Percentiles rank a stretch among this genome's conserved stretches.
Conservation (phyloP, 2,797 vertebrate species). For the Sebastes alutus region DNA sequence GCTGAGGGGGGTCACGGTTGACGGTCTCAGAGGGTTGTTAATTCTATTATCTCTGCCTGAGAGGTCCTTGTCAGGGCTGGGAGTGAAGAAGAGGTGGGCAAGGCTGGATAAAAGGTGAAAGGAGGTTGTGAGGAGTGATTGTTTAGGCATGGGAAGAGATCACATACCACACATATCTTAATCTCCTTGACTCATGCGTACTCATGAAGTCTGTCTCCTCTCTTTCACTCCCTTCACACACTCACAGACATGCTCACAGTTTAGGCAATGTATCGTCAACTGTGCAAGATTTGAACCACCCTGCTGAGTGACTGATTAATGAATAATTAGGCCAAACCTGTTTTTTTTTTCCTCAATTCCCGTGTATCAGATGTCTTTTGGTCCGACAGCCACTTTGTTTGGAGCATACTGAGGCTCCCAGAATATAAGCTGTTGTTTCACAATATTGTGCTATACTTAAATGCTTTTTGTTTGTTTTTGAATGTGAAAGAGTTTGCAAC, state of each 20-base stretch:
- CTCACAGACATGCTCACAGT: constrained; percentile 23
- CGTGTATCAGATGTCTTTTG: neutral
- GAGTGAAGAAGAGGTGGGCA: constrained; percentile 39
- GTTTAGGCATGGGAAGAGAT: constrained; percentile 67
- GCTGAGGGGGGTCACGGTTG: constrained; percentile 52
- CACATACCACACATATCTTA: constrained; percentile 68
- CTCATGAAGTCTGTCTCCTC: constrained; percentile 37
- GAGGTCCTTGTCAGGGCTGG: constrained; percentile 65
- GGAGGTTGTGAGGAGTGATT: constrained; percentile 53
- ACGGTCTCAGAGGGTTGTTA: constrained; percentile 68
- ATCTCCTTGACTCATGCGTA: constrained; percentile 55
- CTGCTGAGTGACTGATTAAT: constrained; percentile 26
- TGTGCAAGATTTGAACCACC: neutral
- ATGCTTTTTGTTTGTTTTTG: neutral
- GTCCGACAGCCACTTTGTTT: neutral
- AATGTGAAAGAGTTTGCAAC: neutral
- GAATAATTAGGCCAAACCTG: neutral
- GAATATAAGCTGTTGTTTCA: neutral
- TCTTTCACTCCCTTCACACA: constrained; percentile 15
- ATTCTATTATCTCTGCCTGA: constrained; percentile 77
- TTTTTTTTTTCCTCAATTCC: neutral
- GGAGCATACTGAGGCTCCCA: neutral
- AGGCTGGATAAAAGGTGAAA: constrained; percentile 45
- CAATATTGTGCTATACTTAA: neutral
- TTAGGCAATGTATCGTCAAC: constrained; percentile 23